Evolutionary conservation across 2,797 vertebrate species (phyloP).

Genomic region (Chromobotia macracanthus): DNA sequence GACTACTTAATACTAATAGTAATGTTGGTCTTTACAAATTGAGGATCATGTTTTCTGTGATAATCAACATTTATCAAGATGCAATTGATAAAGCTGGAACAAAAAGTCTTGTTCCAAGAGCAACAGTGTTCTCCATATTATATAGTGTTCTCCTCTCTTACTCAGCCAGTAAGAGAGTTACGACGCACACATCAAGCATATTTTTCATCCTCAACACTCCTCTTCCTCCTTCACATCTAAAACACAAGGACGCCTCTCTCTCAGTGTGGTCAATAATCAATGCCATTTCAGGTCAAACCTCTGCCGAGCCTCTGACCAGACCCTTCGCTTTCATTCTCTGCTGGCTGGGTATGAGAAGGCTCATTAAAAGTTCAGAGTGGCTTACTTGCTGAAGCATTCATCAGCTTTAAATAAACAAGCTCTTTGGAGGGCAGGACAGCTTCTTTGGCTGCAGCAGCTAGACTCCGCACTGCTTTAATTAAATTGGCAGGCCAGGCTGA

Average conservation of each 20-base stretch:
- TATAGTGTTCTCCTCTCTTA: no score
- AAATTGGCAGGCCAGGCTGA: slow-evolving; percentile 75
- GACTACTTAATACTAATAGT: no score
- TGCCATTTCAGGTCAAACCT: slow-evolving; percentile 57
- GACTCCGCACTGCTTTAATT: slow-evolving; percentile 56
- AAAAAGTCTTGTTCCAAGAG: background rate
- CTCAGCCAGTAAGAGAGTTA: slow-evolving; percentile 31
- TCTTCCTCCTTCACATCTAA: slow-evolving; percentile 48
- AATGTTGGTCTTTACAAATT: background rate
- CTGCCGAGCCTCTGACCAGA: slow-evolving; percentile 55
- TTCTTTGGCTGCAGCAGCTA: slow-evolving; percentile 47
- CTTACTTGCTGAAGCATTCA: slow-evolving; percentile 49
- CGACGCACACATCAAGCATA: slow-evolving; percentile 28
- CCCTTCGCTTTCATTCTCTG: slow-evolving; percentile 42
- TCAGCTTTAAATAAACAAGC: slow-evolving; percentile 60
- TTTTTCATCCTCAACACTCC: slow-evolving; percentile 54
- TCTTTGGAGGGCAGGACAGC: slow-evolving; percentile 47
- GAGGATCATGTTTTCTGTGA: background rate
- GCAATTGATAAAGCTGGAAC: background rate
- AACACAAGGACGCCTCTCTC: slow-evolving; percentile 46
- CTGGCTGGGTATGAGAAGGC: slow-evolving; percentile 68
- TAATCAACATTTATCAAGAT: background rate
- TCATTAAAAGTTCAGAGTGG: slow-evolving; percentile 63
- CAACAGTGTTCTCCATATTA: background rate
- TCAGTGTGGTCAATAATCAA: slow-evolving; percentile 58